These are phyloP conservation scores for Cyrtonyx montezumae DNA, from an alignment of 2,113 vertebrate species.

Conservation along the genomic window DNA sequence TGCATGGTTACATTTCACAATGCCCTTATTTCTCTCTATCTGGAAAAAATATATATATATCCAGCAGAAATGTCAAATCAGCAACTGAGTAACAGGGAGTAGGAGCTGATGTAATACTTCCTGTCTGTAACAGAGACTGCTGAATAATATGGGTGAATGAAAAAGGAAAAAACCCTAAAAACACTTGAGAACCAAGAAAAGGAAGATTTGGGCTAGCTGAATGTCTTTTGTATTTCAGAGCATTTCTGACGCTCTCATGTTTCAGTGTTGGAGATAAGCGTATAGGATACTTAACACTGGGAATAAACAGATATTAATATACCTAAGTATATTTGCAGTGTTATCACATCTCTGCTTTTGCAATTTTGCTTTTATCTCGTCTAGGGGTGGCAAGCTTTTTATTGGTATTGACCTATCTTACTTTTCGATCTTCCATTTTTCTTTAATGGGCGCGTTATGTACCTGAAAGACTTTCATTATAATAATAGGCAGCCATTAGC, in stretches of 20 bases:
- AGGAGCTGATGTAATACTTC: background rate
- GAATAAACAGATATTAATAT: background rate
- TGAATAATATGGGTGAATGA: background rate
- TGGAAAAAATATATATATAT: background rate
- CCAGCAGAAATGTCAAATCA: background rate
- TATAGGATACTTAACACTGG: background rate
- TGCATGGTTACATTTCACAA: background rate
- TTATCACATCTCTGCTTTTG: background rate
- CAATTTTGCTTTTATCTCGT: background rate
- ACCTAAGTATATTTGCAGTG: background rate
- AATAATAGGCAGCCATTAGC: constrained; percentile 31
- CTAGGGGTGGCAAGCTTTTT: background rate
- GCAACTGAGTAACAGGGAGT: background rate
- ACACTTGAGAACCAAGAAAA: background rate
- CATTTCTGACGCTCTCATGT: background rate
- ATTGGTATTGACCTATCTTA: background rate
- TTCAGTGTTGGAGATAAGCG: background rate
- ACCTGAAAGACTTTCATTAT: constrained; percentile 27
- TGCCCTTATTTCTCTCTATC: background rate
- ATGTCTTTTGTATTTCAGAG: background rate
- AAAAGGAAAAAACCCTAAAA: background rate
- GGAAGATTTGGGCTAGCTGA: background rate
- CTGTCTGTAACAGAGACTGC: background rate
- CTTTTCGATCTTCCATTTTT: constrained; percentile 14
- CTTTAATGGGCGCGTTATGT: constrained; percentile 4